These are phyloP conservation scores for Aphaenogaster floridana DNA, from an alignment of 1,140 invertebrate genomes.

Conservation along the genomic window DNA sequence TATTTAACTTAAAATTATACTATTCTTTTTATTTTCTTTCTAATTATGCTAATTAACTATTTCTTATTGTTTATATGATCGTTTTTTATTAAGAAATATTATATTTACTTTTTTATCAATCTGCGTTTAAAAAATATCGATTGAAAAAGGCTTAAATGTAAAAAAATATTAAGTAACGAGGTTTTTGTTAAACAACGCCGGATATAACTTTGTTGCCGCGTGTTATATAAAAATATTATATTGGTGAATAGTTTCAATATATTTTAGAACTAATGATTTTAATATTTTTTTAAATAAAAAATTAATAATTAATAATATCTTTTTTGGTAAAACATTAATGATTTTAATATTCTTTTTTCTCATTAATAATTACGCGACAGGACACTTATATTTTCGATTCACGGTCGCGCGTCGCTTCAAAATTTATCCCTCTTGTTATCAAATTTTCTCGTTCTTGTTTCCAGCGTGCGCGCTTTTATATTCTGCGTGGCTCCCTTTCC, in stretches of 20 bases:
- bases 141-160: background rate
- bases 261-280: background rate
- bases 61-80: background rate
- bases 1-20: too few relatives aligned
- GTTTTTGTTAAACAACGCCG: background rate
- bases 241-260: background rate
- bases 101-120: background rate
- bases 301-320: background rate
- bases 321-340: background rate
- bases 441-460: background rate
- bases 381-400: background rate
- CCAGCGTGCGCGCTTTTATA: background rate
- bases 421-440: background rate
- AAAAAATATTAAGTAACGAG: slow-evolving; percentile 2
- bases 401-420: background rate
- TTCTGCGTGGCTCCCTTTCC: background rate
- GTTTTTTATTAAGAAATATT: background rate
- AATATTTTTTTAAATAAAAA: background rate
- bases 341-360: background rate
- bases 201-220: background rate
- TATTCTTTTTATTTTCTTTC: background rate
- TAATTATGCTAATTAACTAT: background rate
- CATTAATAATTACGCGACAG: background rate
- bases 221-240: background rate
- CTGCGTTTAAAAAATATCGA: background rate